Evolutionary conservation across 2,888 invertebrate species (phyloP), one percentile per base, ranked within the genome.

Genomic region (Thymelicus lineola): DNA sequence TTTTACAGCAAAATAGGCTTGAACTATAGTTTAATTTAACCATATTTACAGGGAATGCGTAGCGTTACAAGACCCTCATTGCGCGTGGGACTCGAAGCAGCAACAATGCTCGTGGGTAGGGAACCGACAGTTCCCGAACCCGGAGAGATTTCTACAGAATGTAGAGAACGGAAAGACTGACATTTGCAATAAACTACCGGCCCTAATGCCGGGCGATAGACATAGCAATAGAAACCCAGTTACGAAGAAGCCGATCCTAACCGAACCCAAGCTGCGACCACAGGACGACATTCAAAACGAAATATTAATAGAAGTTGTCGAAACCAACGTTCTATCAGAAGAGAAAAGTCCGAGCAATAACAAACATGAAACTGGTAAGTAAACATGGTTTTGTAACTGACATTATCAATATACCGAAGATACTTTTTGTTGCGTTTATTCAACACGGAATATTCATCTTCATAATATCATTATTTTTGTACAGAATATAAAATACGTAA

Each of bases 21-120:
- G n/a, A 48, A n/a, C 15, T 15, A 28, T 57, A 57, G 57, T 60
- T 57, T 64, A 59, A 14, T 50, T 9, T 17, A 14, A 17, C 1
- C 17, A 20, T 14, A 28, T 88, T 89, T 97, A 93, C 92, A 96
- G 97, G 75, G 96, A 97, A 77, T 99, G 99, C 88, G 96, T 99
- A 5, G 96, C 96, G 45, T 94, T 99, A 72, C 98, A 98, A 93
- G 99, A 99, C 93, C 99, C 99, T 0, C 98, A 99, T 86, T 99
- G 99, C 89, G 98, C 98, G 20, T 99, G 99, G 99, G 97, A 98
- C 85, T 95, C 96, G 7, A 95, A 94, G 74, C 94, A 94, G 75
- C 95, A 95, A 78, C 94, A 95, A 78, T 95, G 95, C 81, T 87
- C 92, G 75, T 94, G 93, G 91, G 94, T 94, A 65, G 93, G 94